Percentiles rank a stretch among this genome's conserved stretches.
phyloP scores from a whole-genome alignment of 2,888 invertebrate genomes.

The Cancer borealis region DNA sequence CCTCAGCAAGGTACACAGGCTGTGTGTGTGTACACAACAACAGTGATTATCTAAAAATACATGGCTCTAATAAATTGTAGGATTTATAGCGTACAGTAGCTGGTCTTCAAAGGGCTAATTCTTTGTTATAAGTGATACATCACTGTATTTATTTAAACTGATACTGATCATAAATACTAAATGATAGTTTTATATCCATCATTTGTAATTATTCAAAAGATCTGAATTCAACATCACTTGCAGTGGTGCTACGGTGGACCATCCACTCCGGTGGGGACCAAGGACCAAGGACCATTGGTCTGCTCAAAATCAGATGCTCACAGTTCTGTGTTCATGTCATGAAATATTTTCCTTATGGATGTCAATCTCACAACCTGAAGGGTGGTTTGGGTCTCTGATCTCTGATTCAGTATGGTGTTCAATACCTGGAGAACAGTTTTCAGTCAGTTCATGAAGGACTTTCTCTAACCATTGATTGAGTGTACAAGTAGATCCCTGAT shows the following conservation, averaged over 20 bases:
- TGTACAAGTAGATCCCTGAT: neutral
- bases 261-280: neutral
- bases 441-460: neutral
- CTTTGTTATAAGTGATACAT: slow-evolving; percentile 6
- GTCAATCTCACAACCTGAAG: neutral
- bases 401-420: neutral
- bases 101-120: slow-evolving; percentile 34
- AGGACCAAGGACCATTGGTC: neutral
- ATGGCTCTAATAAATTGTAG: slow-evolving; percentile 7
- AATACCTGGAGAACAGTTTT: neutral
- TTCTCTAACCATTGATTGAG: neutral
- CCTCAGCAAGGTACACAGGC: neutral
- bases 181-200: neutral
- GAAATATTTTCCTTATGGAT: neutral
- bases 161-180: neutral
- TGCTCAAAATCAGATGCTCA: slow-evolving; percentile 12
- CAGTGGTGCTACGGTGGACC: neutral
- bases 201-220: neutral
- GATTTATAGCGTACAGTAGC: slow-evolving; percentile 26
- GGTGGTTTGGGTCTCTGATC: neutral
- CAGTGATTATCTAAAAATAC: neutral
- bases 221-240: neutral
- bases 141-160: slow-evolving; percentile 8
- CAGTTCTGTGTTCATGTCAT: neutral
- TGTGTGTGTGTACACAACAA: neutral